These are phyloP conservation scores for Oplegnathus fasciatus DNA, from an alignment of 2,113 vertebrate genomes.

Conservation along the genomic window DNA sequence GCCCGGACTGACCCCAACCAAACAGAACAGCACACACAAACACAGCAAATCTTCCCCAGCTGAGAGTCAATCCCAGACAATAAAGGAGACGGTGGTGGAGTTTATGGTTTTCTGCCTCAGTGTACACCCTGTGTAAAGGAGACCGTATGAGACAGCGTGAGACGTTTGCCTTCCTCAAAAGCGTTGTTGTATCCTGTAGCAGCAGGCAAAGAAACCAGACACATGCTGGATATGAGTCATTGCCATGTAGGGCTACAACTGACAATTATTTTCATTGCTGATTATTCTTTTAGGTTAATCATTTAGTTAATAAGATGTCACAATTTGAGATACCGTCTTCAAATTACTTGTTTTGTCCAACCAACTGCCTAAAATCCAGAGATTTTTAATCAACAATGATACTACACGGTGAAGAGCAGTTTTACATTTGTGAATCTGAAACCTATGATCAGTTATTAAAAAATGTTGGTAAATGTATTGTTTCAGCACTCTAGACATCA, in stretches of 20 bases:
- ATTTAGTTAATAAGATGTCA: neutral
- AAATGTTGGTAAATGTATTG: neutral
- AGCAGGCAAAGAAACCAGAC: neutral
- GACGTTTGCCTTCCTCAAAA: slow-evolving; percentile 12
- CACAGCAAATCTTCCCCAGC: slow-evolving; percentile 9
- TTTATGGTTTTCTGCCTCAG: slow-evolving; percentile 18
- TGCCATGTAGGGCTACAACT: neutral
- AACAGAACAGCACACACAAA: slow-evolving; percentile 14
- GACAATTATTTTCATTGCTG: neutral
- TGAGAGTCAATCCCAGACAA: slow-evolving; percentile 12
- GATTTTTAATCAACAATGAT: neutral
- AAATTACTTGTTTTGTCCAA: neutral
- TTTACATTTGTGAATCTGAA: neutral
- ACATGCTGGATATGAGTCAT: neutral
- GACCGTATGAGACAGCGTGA: neutral
- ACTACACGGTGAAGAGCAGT: neutral
- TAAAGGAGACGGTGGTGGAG: slow-evolving; percentile 1
- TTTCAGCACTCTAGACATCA: neutral
- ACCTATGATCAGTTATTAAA: too few relatives aligned
- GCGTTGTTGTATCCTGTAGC: neutral
- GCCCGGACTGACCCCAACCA: slow-evolving; percentile 25
- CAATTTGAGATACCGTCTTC: neutral
- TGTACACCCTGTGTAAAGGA: slow-evolving; percentile 10
- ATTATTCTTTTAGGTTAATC: neutral
- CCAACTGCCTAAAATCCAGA: too few relatives aligned